Evolutionary conservation across 2,797 vertebrate species (phyloP).

Genomic region (Paramormyrops hopkinsi): DNA sequence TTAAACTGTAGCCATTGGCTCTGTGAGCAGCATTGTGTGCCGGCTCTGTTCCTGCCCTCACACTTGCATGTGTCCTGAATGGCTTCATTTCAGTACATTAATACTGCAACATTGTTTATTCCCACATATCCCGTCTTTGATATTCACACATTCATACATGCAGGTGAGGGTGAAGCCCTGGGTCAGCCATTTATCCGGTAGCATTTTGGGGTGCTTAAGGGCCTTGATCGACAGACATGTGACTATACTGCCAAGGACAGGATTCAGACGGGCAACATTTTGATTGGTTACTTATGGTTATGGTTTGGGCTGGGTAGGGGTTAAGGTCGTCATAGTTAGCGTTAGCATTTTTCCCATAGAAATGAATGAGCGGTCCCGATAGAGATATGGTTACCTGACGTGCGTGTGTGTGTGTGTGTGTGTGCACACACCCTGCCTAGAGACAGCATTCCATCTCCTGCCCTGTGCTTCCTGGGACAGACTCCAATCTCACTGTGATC

Average conservation of each 20-base stretch:
- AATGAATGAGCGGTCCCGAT: no score
- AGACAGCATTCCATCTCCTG: not conserved
- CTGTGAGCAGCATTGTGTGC: not conserved
- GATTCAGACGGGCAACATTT: not conserved
- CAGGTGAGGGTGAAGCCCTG: not conserved
- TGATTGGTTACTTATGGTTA: not conserved
- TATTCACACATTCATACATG: not conserved
- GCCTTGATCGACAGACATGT: not conserved
- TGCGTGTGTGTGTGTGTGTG: not conserved
- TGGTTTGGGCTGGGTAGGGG: no score
- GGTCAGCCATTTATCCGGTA: not conserved
- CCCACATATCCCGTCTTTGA: not conserved
- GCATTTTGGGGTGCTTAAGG: not conserved
- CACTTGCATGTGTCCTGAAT: not conserved
- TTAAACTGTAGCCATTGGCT: not conserved
- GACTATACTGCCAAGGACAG: not conserved
- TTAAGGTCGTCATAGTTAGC: no score
- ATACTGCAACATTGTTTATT: not conserved
- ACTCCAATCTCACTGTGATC: not conserved
- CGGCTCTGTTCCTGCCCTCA: not conserved
- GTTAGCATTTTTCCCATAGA: no score
- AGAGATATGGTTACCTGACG: no score
- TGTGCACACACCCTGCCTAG: not conserved
- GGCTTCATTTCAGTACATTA: not conserved
- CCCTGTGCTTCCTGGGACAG: not conserved